Conservation (phyloP, 2,888 invertebrate species). For the Cosmia pyralina region DNA sequence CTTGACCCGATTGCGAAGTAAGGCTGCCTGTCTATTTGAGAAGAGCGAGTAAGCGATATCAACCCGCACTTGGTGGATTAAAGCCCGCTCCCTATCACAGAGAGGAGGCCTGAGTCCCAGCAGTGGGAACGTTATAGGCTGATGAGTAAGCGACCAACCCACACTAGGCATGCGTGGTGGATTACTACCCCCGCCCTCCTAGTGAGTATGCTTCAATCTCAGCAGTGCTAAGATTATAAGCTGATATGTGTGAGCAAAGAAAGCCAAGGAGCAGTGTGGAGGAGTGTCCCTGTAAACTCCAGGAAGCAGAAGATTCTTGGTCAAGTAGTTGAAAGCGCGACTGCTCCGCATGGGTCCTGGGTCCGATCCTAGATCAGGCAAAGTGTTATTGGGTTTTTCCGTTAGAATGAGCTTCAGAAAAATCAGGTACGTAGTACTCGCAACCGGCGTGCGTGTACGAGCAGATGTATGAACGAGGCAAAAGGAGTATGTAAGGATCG, state of each 20-base stretch:
- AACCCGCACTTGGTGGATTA: neutral
- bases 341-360: neutral
- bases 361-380: neutral
- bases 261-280: neutral
- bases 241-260: neutral
- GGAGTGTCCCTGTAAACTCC: neutral
- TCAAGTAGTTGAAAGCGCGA: neutral
- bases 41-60: neutral
- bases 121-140: too few species aligned
- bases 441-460: too few species aligned
- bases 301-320: neutral
- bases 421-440: too few species aligned
- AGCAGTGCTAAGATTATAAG: neutral
- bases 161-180: neutral
- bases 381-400: neutral
- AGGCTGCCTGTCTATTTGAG: slow-evolving; percentile 34
- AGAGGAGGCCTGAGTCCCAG: neutral
- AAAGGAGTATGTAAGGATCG: too few species aligned
- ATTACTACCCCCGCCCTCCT: too few species aligned
- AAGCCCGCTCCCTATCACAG: neutral
- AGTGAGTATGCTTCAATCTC: neutral
- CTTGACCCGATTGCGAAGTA: slow-evolving; percentile 78
- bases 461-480: too few species aligned
- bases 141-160: neutral
- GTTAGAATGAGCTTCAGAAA: neutral